phyloP scores from a whole-genome alignment of 1,140 invertebrate genomes.

The fruit fly (Drosophila melanogaster) region Release_6_plus_ISO1_MT NT_037436.4:15127501-15128000 shows the following conservation, averaged over 20 bases:
- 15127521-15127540: conserved; percentile 62
- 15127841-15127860: conserved; percentile 77
- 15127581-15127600: conserved; percentile 57
- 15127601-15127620: conserved; percentile 64
- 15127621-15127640: conserved; percentile 52
- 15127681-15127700: background rate
- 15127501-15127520: conserved; percentile 44
- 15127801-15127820: conserved; percentile 65
- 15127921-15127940: background rate
- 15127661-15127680: background rate
- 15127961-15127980: conserved; percentile 23
- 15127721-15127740: no score
- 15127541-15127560: conserved; percentile 62
- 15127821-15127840: conserved; percentile 65
- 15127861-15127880: conserved; percentile 50
- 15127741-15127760: conserved; percentile 60
- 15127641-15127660: conserved; percentile 60
- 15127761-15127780: conserved; percentile 56
- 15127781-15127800: conserved; percentile 63
- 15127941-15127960: conserved; percentile 34
- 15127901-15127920: conserved; percentile 16
- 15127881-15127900: conserved; percentile 44
- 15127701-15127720: background rate
- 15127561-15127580: conserved; percentile 65
- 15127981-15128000: conserved; percentile 32